A percentile compares a stretch with the other conserved stretches of the same genome.
phyloP scores from a whole-genome alignment of 2,797 vertebrate genomes.

The Coracias cyanogaster region DNA sequence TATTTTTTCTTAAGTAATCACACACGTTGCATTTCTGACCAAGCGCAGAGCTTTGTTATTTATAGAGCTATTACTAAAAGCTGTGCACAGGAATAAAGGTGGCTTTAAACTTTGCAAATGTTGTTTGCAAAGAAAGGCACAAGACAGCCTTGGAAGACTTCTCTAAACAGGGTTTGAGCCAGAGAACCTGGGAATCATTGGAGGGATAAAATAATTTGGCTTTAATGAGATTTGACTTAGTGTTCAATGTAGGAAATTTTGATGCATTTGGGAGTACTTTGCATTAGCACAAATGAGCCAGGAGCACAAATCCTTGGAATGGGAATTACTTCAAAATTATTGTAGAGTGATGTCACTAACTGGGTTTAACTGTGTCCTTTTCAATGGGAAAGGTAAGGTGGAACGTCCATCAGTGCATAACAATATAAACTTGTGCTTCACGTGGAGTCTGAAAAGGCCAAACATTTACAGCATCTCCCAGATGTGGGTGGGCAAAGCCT shows the following conservation, averaged over 20 bases:
- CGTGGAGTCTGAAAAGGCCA: neutral
- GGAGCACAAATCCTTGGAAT: neutral
- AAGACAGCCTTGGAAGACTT: neutral
- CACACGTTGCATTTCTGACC: neutral
- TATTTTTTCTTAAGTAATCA: neutral
- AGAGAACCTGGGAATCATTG: neutral
- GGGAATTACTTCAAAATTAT: neutral
- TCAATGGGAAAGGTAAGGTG: neutral
- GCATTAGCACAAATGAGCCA: neutral
- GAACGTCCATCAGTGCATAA: neutral
- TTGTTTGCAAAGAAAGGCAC: neutral
- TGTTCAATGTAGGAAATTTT: neutral
- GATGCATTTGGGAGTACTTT: neutral
- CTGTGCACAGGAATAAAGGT: neutral
- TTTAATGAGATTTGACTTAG: constrained; percentile 14
- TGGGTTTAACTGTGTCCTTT: neutral
- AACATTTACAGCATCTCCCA: neutral
- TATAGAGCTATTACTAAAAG: neutral
- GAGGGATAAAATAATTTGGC: neutral
- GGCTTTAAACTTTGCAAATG: neutral
- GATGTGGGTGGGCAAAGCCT: neutral
- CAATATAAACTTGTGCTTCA: neutral
- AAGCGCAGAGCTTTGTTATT: neutral
- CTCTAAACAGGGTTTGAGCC: neutral
- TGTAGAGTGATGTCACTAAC: neutral